Evolutionary conservation across 2,888 invertebrate species (phyloP).

Genomic region (Cryptocephalus moraei): DNA sequence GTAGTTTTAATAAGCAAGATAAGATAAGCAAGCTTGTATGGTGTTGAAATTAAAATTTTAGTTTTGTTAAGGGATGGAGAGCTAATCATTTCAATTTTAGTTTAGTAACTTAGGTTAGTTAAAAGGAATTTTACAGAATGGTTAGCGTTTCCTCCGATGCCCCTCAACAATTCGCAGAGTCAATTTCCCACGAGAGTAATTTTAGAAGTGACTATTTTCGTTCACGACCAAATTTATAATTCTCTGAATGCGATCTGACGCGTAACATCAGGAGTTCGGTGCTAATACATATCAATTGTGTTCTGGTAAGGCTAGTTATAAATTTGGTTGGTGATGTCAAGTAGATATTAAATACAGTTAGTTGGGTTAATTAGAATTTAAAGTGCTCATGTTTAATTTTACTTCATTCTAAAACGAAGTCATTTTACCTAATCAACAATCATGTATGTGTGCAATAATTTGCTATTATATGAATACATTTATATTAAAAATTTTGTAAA

Average conservation of each 20-base stretch:
- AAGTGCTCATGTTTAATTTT: too few species aligned
- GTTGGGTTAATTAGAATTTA: too few species aligned
- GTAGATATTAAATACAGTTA: too few species aligned
- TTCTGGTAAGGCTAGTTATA: too few species aligned
- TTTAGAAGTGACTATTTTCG: slow-evolving; percentile 12
- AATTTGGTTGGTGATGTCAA: too few species aligned
- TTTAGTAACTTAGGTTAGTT: background rate
- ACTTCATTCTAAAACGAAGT: slow-evolving; percentile 10
- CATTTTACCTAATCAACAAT: slow-evolving; percentile 27
- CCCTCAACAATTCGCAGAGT: too few species aligned
- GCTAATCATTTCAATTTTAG: background rate
- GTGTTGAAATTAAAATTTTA: background rate
- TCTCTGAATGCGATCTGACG: background rate
- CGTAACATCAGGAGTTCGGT: background rate
- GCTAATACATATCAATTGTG: too few species aligned
- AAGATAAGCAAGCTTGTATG: too few species aligned
- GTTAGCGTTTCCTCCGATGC: too few species aligned
- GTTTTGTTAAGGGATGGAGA: background rate
- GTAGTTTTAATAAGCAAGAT: too few species aligned
- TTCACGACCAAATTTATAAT: background rate
- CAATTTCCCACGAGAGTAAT: background rate
- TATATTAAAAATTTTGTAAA: slow-evolving; percentile 19
- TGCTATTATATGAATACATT: slow-evolving; percentile 30
- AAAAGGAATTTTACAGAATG: too few species aligned
- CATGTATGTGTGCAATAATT: slow-evolving; percentile 32